phyloP scores from a whole-genome alignment of 92 coral and sea anemone species.

The Nematostella vectensis region DNA sequence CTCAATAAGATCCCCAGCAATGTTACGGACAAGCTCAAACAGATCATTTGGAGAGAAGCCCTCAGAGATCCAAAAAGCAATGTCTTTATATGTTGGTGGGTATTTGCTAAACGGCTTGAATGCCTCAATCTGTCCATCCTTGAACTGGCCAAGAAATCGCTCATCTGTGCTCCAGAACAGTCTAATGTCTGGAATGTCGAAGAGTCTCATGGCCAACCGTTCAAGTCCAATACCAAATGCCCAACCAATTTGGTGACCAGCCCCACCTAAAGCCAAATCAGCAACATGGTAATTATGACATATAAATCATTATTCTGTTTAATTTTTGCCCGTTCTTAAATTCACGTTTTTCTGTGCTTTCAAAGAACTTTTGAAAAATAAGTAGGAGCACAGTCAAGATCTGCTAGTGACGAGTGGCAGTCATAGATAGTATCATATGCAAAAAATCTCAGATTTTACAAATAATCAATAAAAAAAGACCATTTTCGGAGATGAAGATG shows the following conservation, averaged over 20 bases:
- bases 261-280: constrained; percentile 86
- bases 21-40: constrained; percentile 78
- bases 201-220: constrained; percentile 91
- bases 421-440: too few relatives aligned
- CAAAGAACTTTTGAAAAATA: too few relatives aligned
- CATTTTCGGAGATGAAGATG: too few relatives aligned
- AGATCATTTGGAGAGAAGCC: constrained; percentile 78
- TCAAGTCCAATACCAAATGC: constrained; percentile 98
- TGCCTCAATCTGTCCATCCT: constrained; percentile 44
- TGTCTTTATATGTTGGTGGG: constrained; percentile 83
- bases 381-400: too few relatives aligned
- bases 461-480: too few relatives aligned
- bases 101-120: constrained; percentile 97
- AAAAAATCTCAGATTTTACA: too few relatives aligned
- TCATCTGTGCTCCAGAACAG: constrained; percentile 91
- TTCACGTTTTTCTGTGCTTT: too few relatives aligned
- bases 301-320: too few relatives aligned
- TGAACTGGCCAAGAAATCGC: constrained; percentile 78
- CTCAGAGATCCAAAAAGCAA: constrained; percentile 80
- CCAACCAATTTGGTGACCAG: constrained; percentile 82
- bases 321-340: too few relatives aligned
- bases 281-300: too few relatives aligned
- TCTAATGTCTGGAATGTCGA: constrained; percentile 90
- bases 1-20: constrained; percentile 95
- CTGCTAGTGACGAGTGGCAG: too few relatives aligned